Base-by-base conservation (phyloP, 2,113 vertebrate species). In the Hemichromis elongatus region DNA sequence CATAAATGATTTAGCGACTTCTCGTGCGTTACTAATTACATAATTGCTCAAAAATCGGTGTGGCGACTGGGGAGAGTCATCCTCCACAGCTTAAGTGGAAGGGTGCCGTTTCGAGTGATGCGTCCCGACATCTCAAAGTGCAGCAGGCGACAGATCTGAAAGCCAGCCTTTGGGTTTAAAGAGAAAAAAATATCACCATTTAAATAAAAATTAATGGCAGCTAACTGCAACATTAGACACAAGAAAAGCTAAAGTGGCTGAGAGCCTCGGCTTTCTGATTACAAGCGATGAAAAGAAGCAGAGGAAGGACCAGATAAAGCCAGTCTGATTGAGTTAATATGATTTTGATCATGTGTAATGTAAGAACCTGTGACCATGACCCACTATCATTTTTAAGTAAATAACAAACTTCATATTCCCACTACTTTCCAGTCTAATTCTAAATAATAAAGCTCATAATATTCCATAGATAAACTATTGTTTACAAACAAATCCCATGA, bases 31-130 rank as follows among this genome's bases (percentile, higher is more conserved):
- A 28, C 42, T 35, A 66, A 80, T 80, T 53, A n/a, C 19, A 26
- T 66, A 66, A 87, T 19, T 24, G 59, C 56, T 50, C 16, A 81
- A n/a, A 33, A 47, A 52, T 33, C 6, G 18, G 26, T 52, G 26
- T 13, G 70, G 45, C 4, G 26, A 10, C 45, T 7, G 6, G 42
- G 68, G 42, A 50, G 24, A 73, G 30, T 50, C 16, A 52, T 75
- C 70, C 70, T 75, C 68, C 47, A 13, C 26, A 3, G 6, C 42
- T 75, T 30, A 75, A 75, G 26, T 75, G 70, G 18, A 33, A n/a
- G 70, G 26, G 45, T 0, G 45, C 26, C 4, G 0, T 52, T 75
- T 75, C 45, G 1, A 75, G 18, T 30, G 45, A 52, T 5, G 2
- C 2, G 9, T 75, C 26, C 42, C 18, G 1, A 50, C 6, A 11